A percentile compares a stretch with the other conserved stretches of the same genome.
These are phyloP conservation scores for Diplolepis rosae DNA, from an alignment of 2,888 invertebrate genomes.

Conservation along the genomic window DNA sequence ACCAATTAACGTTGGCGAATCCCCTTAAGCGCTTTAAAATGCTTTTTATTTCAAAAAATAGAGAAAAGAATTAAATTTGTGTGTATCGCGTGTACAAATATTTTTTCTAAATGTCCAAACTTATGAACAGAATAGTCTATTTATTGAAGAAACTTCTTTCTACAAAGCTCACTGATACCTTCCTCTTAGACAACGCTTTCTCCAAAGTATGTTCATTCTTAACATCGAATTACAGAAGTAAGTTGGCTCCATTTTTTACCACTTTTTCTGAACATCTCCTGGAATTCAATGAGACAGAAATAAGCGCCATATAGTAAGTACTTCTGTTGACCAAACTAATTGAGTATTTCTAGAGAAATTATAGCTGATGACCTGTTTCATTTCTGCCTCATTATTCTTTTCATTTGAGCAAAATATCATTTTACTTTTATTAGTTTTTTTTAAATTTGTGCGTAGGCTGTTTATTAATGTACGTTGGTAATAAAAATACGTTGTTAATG, in stretches of 20 bases:
- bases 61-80: too few relatives aligned
- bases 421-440: too few relatives aligned
- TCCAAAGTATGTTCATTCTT: neutral
- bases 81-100: neutral
- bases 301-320: neutral
- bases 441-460: too few relatives aligned
- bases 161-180: slow-evolving; percentile 1
- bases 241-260: slow-evolving; percentile 16
- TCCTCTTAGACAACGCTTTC: neutral
- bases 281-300: slow-evolving; percentile 7
- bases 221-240: neutral
- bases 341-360: neutral
- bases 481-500: too few relatives aligned
- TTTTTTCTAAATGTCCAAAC: neutral
- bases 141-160: neutral
- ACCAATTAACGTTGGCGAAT: neutral
- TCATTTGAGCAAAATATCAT: too few relatives aligned
- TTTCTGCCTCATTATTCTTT: too few relatives aligned
- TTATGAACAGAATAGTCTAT: neutral
- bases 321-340: slow-evolving; percentile 1
- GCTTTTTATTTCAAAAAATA: too few relatives aligned
- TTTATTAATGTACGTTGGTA: too few relatives aligned
- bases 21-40: too few relatives aligned
- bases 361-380: too few relatives aligned
- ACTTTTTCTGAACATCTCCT: neutral